These are phyloP conservation scores for Zaprionus camerounensis DNA, from an alignment of 1,140 invertebrate species.

Conservation along the genomic window DNA sequence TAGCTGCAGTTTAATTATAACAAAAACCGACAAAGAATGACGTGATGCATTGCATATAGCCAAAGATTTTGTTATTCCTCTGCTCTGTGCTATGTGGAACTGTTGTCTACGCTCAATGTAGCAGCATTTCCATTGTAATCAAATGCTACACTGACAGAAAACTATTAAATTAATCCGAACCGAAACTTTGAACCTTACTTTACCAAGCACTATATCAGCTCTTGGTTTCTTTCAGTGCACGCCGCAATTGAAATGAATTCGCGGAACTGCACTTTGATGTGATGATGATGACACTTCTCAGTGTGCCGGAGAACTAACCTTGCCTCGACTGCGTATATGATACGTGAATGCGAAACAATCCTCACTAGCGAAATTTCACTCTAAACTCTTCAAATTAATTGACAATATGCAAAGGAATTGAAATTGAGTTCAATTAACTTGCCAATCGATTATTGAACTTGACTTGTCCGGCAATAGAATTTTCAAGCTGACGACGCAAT, in stretches of 20 bases:
- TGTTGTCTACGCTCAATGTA: neutral
- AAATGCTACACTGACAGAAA: constrained; percentile 28
- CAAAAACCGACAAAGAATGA: constrained; percentile 69
- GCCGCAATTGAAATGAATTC: constrained; percentile 51
- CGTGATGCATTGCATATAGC: constrained; percentile 64
- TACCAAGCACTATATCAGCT: neutral
- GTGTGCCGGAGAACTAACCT: constrained; percentile 32
- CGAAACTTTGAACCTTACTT: neutral
- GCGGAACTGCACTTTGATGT: constrained; percentile 48
- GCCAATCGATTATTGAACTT: constrained; percentile 59
- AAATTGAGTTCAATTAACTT: constrained; percentile 70
- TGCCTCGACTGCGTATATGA: constrained; percentile 18
- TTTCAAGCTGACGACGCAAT: constrained; percentile 44
- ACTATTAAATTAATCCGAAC: neutral
- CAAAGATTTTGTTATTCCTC: constrained; percentile 39
- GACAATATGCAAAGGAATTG: constrained; percentile 45
- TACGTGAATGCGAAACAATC: neutral
- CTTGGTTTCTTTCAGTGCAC: constrained; percentile 28
- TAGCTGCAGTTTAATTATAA: constrained; percentile 76
- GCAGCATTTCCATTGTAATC: constrained; percentile 26
- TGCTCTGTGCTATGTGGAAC: neutral
- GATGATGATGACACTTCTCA: constrained; percentile 30
- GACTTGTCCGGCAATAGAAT: neutral
- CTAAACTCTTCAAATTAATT: constrained; percentile 38
- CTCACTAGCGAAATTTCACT: constrained; percentile 1